phyloP scores from a whole-genome alignment of 2,797 vertebrate species.

The Gila robusta region DNA sequence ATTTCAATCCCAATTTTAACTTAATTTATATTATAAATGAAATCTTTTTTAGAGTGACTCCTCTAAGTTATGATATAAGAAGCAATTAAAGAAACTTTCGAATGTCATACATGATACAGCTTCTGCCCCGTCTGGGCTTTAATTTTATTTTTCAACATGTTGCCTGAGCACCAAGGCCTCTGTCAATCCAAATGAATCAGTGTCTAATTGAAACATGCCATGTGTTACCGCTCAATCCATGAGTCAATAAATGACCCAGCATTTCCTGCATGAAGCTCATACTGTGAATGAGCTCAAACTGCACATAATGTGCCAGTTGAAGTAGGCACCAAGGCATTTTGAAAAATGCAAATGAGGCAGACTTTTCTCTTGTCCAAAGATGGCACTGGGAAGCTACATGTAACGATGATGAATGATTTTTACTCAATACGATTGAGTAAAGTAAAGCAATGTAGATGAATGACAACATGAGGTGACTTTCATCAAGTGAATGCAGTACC shows the following conservation, averaged over 20 bases:
- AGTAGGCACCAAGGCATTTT: slow-evolving; percentile 1
- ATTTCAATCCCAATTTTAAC: not conserved
- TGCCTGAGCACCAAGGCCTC: not conserved
- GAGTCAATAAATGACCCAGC: slow-evolving; percentile 43
- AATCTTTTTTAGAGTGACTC: not conserved
- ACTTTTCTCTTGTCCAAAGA: slow-evolving; percentile 4
- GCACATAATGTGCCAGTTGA: slow-evolving; percentile 24
- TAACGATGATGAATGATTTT: slow-evolving; percentile 8
- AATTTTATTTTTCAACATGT: slow-evolving; percentile 10
- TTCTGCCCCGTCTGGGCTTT: not conserved
- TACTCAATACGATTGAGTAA: not conserved
- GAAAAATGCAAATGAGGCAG: slow-evolving; percentile 1
- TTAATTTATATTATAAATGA: not conserved
- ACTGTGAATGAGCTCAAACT: slow-evolving; percentile 6
- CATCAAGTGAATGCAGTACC: not conserved
- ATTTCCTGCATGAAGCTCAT: slow-evolving; percentile 33
- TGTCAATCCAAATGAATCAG: slow-evolving; percentile 23
- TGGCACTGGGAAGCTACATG: not conserved
- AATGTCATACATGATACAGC: not conserved
- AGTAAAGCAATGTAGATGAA: not conserved
- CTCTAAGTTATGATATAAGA: not conserved
- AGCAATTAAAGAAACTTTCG: not conserved
- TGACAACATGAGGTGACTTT: not conserved
- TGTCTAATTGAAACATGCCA: slow-evolving; percentile 18
- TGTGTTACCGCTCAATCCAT: slow-evolving; percentile 31